phyloP scores from a whole-genome alignment of 2,888 invertebrate genomes.

The Xestobium rufovillosum region DNA sequence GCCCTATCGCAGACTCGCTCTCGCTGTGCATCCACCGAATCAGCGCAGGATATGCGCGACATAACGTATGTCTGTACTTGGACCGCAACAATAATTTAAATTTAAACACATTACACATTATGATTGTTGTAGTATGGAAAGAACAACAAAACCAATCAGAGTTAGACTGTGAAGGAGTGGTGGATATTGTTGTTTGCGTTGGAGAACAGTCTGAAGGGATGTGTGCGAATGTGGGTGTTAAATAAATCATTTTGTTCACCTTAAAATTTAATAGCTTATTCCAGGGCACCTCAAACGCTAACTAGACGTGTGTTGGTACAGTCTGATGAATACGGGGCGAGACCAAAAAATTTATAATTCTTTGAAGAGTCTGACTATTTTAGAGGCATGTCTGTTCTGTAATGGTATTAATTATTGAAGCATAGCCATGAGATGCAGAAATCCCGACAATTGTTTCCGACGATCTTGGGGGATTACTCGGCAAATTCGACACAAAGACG shows the following conservation, averaged over 20 bases:
- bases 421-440: no score
- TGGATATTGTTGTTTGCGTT: constrained; percentile 13
- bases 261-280: constrained; percentile 34
- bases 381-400: no score
- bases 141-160: constrained; percentile 22
- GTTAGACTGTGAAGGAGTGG: constrained; percentile 25
- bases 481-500: no score
- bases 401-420: no score
- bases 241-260: constrained; percentile 37
- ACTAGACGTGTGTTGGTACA: no score
- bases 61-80: constrained; percentile 19
- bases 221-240: constrained; percentile 37
- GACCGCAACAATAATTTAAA: constrained; percentile 36
- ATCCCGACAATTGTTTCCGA: no score
- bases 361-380: no score
- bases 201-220: constrained; percentile 28
- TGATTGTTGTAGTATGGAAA: constrained; percentile 35
- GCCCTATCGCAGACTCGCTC: constrained; percentile 8
- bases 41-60: background rate
- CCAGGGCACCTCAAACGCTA: constrained; percentile 27
- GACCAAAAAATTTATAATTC: no score
- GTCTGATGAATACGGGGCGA: no score
- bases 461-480: no score
- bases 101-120: constrained; percentile 38
- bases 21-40: constrained; percentile 8